Base-by-base conservation (phyloP, 1,140 invertebrate species). In the Pygmarrhopalites habei region DNA sequence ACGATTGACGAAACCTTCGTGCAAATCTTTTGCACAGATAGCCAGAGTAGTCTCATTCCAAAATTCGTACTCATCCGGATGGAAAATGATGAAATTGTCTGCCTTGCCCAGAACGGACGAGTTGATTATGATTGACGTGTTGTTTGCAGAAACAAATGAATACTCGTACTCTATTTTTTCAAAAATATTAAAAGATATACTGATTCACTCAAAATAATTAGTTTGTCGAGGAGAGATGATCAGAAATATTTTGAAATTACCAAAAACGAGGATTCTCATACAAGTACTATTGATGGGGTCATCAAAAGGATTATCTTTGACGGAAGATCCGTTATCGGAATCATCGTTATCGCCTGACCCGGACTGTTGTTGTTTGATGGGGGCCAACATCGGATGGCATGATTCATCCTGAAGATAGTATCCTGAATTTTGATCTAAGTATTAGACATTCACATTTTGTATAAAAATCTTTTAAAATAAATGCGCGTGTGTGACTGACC, bases 11-110 rank as follows among this genome's bases (percentile, higher is more conserved):
- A 60, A 71, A 5, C 44, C 55, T 17, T 60, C 44, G 2, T 68
- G 44, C 12, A 62, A n/a, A n/a, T 69, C 35, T 10, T 65, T 63
- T 12, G 58, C 69, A 58, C 73, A 74, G 15, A 74, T 60, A 1
- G 63, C 66, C 12, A 73, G 43, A 7, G 46, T 59, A 0, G 53
- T 66, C 3, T 66, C 58, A 41, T 67, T 68, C 28, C 41, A 46
- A 0, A 60, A n/a, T 62, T 75, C 74, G 55, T 71, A 75, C 12
- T 74, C 64, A 14, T 58, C 57, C 10, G 44, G 12, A 17, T 49
- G 14, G 10, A 67, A 65, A 12, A 62, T 46, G 2, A 55, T 0
- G 19, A 49, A 15, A n/a, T 58, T 43, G 19, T 19, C 26, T 21
- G 21, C 23, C 14, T 19, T 62, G 1, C 26, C 32, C n/a, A n/a